Conservation (phyloP, 1,140 invertebrate genomes). For the Lutraria rhynchaena region DNA sequence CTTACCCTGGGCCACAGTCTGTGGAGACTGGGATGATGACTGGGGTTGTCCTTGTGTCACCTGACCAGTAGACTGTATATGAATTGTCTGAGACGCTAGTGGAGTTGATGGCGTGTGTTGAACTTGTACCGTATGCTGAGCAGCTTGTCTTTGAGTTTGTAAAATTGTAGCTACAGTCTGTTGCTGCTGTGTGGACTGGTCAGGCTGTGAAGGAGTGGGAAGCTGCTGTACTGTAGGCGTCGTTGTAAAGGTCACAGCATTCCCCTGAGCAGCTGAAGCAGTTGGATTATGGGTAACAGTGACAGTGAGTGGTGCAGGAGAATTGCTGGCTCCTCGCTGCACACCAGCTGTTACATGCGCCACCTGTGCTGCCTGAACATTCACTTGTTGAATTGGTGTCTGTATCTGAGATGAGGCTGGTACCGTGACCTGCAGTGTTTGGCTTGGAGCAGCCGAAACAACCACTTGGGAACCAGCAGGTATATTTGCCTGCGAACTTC, state of each 20-base stretch:
- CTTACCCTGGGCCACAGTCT: slow-evolving; percentile 37
- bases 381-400: slow-evolving; percentile 36
- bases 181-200: slow-evolving; percentile 17
- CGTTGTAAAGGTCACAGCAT: slow-evolving; percentile 56
- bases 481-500: slow-evolving; percentile 7
- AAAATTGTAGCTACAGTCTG: slow-evolving; percentile 57
- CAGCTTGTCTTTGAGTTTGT: slow-evolving; percentile 55
- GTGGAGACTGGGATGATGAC: slow-evolving; percentile 25
- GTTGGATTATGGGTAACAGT: slow-evolving; percentile 49
- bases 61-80: slow-evolving; percentile 33
- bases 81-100: slow-evolving; percentile 35
- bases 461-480: slow-evolving; percentile 39
- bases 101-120: slow-evolving; percentile 39
- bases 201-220: slow-evolving; percentile 49
- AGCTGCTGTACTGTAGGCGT: slow-evolving; percentile 43
- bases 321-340: slow-evolving; percentile 15
- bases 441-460: slow-evolving; percentile 20
- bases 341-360: slow-evolving; percentile 46
- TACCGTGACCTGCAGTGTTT: slow-evolving; percentile 39
- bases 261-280: slow-evolving; percentile 8
- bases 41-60: slow-evolving; percentile 11
- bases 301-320: slow-evolving; percentile 48
- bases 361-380: slow-evolving; percentile 47
- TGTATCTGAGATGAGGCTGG: slow-evolving; percentile 26
- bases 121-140: slow-evolving; percentile 28